phyloP scores from a whole-genome alignment of 2,113 vertebrate genomes.

The Fregata magnificens region DNA sequence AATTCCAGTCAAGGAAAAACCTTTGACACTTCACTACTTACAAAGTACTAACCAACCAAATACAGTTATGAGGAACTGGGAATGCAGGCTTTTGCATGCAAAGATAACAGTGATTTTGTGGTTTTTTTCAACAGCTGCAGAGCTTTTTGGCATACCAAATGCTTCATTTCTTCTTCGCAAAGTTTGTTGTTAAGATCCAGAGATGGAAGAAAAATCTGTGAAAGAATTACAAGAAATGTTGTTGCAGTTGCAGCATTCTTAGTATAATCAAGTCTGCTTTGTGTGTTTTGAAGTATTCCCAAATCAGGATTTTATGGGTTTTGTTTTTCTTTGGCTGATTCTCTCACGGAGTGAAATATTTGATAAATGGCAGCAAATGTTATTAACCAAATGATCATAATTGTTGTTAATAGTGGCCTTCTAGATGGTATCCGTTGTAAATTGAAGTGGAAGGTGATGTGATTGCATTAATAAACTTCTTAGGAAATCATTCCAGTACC shows the following conservation, averaged over 20 bases:
- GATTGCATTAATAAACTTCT: slow-evolving; percentile 11
- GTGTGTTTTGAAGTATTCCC: not conserved
- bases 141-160: slow-evolving; percentile 16
- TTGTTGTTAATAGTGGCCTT: not conserved
- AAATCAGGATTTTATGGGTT: not conserved
- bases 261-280: not conserved
- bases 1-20: not conserved
- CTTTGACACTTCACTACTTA: not conserved
- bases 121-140: slow-evolving; percentile 30
- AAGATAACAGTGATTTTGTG: slow-evolving; percentile 41
- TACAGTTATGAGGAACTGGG: not conserved
- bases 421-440: not conserved
- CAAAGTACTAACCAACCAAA: not conserved
- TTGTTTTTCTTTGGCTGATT: not conserved
- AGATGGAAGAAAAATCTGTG: slow-evolving; percentile 16
- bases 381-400: not conserved
- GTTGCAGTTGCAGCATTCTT: not conserved
- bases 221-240: slow-evolving; percentile 31
- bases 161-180: slow-evolving; percentile 20
- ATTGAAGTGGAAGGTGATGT: not conserved
- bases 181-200: slow-evolving; percentile 36
- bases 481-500: not conserved
- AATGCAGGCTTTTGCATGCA: not conserved
- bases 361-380: not conserved
- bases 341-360: not conserved